Percentiles rank a stretch among this genome's conserved stretches.
Conservation (phyloP, 1,140 invertebrate genomes). For the Triops longicaudatus region DNA sequence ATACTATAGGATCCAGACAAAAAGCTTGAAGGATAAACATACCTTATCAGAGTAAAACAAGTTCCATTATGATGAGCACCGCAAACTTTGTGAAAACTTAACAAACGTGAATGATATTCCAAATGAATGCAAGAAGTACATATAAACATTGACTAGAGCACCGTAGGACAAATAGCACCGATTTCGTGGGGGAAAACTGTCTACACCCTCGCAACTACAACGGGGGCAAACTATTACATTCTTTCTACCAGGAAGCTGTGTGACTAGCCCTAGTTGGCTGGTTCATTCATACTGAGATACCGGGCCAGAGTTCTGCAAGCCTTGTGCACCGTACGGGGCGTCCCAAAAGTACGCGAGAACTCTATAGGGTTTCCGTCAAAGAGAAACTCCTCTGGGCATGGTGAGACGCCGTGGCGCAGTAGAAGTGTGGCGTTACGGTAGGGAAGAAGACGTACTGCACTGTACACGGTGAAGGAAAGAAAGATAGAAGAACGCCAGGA, state of each 20-base stretch:
- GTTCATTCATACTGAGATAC: constrained; percentile 12
- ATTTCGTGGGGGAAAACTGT: neutral
- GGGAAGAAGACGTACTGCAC: neutral
- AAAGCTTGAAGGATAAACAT: too few species aligned
- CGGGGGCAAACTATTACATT: neutral
- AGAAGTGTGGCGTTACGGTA: neutral
- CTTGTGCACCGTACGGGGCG: neutral
- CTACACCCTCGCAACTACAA: neutral
- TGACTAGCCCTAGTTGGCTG: neutral
- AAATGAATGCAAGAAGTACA: neutral
- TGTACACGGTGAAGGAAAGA: neutral
- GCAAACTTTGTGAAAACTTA: too few species aligned
- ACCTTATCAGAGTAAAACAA: too few species aligned
- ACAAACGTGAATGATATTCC: too few species aligned
- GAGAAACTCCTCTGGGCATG: neutral
- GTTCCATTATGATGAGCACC: too few species aligned
- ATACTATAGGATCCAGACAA: too few species aligned
- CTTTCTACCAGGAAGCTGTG: neutral
- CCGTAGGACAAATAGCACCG: neutral
- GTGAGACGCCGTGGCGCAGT: neutral
- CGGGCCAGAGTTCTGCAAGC: neutral
- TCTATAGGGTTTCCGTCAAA: neutral
- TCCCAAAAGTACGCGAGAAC: neutral
- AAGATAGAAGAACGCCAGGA: neutral
- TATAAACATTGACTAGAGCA: neutral